Conservation (phyloP, 2,113 vertebrate species). For the Excalfactoria chinensis region DNA sequence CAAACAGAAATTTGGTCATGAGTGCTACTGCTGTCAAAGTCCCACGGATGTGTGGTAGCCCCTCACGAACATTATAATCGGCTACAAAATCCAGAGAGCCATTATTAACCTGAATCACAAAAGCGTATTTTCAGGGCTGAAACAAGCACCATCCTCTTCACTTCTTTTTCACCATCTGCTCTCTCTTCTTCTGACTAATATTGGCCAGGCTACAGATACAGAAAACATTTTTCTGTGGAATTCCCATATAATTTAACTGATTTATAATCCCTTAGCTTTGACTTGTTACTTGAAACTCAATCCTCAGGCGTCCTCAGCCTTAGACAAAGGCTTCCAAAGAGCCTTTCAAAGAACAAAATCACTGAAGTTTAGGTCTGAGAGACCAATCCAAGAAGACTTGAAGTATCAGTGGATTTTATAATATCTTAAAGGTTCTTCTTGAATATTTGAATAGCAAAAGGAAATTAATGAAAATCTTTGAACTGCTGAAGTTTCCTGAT, state of each 20-base stretch:
- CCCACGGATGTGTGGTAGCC: rapidly evolving
- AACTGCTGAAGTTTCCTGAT: not conserved
- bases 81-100: not conserved
- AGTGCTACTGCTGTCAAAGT: not conserved
- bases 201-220: not conserved
- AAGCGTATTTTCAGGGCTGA: not conserved
- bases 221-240: not conserved
- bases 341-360: not conserved
- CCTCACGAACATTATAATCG: not conserved
- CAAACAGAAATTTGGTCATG: not conserved
- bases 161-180: not conserved
- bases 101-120: not conserved
- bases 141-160: not conserved
- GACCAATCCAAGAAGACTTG: not conserved
- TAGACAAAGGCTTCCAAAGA: not conserved
- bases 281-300: not conserved
- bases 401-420: not conserved
- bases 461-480: not conserved
- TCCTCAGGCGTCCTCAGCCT: not conserved
- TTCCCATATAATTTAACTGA: not conserved
- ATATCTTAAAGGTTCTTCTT: not conserved
- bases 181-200: not conserved
- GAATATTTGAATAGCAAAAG: not conserved
- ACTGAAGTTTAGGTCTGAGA: not conserved
- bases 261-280: not conserved